Evolutionary conservation across 2,888 invertebrate species (phyloP).

Genomic region (Mythimna ferrago): DNA sequence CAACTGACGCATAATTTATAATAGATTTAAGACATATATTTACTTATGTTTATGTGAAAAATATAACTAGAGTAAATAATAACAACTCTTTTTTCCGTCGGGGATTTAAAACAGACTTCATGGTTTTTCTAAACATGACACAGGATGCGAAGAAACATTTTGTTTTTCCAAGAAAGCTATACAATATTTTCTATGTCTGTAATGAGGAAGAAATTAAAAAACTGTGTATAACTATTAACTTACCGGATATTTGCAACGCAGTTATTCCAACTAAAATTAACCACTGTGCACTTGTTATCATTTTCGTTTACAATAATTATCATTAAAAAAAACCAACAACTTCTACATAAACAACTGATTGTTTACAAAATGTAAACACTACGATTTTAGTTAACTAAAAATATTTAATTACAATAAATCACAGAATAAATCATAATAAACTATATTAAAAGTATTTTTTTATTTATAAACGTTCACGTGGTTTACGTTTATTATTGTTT

Average conservation of each 20-base stretch:
- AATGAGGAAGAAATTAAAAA: neutral
- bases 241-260: conserved; percentile 81
- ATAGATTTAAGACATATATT: no score
- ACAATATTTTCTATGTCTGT: neutral
- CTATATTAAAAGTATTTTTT: neutral
- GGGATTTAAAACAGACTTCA: neutral
- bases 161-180: neutral
- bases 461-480: conserved; percentile 13
- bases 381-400: neutral
- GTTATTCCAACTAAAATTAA: conserved; percentile 83
- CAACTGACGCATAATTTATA: no score
- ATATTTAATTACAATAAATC: conserved; percentile 28
- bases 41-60: no score
- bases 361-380: conserved; percentile 18
- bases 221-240: conserved; percentile 54
- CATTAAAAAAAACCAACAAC: conserved; percentile 35
- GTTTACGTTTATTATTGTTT: conserved; percentile 17
- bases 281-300: conserved; percentile 82
- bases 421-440: conserved; percentile 49
- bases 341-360: conserved; percentile 15
- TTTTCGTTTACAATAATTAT: conserved; percentile 63
- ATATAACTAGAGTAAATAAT: neutral
- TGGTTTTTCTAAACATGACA: neutral
- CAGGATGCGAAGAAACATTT: neutral
- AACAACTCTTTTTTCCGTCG: no score